Conservation (phyloP, 1,140 invertebrate genomes). For the Cyrtorhinus lividipennis region DNA sequence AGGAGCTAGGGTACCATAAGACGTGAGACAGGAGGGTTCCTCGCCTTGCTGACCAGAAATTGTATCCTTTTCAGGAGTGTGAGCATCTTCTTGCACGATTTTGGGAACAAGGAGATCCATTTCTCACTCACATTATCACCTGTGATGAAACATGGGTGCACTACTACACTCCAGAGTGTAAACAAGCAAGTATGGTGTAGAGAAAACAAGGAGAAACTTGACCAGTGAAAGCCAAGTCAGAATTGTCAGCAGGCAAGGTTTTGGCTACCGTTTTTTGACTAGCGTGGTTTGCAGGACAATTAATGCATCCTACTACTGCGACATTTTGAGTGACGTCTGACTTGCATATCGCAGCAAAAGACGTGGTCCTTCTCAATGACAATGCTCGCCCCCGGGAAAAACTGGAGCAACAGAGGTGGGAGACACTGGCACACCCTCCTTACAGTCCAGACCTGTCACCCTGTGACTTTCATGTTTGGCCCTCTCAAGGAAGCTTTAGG, state of each 20-base stretch:
- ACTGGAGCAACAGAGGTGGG: slow-evolving; percentile 25
- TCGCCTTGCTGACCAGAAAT: too few species aligned
- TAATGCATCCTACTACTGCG: background rate
- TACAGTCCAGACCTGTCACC: slow-evolving; percentile 27
- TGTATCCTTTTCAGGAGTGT: too few species aligned
- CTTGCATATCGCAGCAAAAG: slow-evolving; percentile 11
- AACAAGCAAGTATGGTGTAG: slow-evolving; percentile 21
- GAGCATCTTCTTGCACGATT: too few species aligned
- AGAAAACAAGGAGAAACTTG: background rate
- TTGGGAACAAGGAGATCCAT: too few species aligned
- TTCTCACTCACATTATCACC: too few species aligned
- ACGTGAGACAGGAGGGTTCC: too few species aligned
- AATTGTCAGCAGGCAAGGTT: slow-evolving; percentile 2
- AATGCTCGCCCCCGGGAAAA: slow-evolving; percentile 27
- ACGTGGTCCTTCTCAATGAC: slow-evolving; percentile 28
- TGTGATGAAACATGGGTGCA: slow-evolving; percentile 27
- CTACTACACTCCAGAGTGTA: slow-evolving; percentile 24
- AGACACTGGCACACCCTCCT: slow-evolving; percentile 27
- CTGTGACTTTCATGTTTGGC: slow-evolving; percentile 26
- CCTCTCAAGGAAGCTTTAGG: slow-evolving; percentile 23
- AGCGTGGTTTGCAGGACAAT: background rate
- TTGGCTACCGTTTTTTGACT: slow-evolving; percentile 1
- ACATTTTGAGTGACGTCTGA: slow-evolving; percentile 9
- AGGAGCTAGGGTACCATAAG: background rate
- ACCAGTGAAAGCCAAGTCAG: slow-evolving; percentile 18